Conservation (phyloP, 2,113 vertebrate genomes). For the Peromyscus maniculatus region DNA sequence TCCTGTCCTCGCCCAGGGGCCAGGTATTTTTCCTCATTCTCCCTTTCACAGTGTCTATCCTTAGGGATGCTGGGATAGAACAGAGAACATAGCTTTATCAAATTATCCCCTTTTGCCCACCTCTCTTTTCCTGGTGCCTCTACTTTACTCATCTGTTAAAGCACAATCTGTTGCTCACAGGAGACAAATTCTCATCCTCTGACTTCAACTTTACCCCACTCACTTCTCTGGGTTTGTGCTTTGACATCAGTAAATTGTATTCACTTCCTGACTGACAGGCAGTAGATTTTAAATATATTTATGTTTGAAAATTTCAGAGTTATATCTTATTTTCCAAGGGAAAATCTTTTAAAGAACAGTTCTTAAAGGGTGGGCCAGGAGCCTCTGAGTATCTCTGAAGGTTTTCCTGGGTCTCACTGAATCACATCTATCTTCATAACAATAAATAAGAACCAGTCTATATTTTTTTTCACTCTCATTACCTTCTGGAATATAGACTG, state of each 20-base stretch:
- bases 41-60: not conserved
- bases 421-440: not conserved
- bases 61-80: not conserved
- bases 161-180: not conserved
- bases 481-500: not conserved
- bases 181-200: not conserved
- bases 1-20: not conserved
- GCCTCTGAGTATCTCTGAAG: not conserved
- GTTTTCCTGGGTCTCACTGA: not conserved
- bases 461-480: not conserved
- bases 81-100: not conserved
- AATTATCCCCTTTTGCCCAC: not conserved
- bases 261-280: conserved; percentile 15
- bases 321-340: not conserved
- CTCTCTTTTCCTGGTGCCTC: not conserved
- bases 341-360: not conserved
- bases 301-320: not conserved
- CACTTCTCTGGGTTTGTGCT: not conserved
- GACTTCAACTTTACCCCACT: not conserved
- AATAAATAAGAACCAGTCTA: not conserved
- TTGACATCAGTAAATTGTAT: not conserved
- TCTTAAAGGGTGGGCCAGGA: conserved; percentile 34
- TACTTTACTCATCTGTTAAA: not conserved
- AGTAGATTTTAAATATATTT: not conserved
- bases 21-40: not conserved